phyloP scores from a whole-genome alignment of 2,113 vertebrate species.

The Alethe castanea region DNA sequence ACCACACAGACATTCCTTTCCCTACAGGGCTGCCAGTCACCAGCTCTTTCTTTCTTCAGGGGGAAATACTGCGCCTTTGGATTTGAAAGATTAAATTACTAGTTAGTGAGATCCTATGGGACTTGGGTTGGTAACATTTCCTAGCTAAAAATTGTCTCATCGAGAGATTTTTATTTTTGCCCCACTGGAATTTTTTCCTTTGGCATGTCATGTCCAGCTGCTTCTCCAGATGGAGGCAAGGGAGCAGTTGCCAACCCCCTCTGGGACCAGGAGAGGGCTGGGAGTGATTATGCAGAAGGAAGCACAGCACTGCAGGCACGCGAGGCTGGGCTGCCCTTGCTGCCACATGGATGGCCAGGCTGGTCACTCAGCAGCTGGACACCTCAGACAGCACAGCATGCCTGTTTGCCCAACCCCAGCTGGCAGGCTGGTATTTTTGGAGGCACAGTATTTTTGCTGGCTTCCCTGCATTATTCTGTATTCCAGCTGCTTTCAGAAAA shows the following conservation, averaged over 20 bases:
- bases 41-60: not conserved
- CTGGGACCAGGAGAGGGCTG: not conserved
- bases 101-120: not conserved
- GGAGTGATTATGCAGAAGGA: not conserved
- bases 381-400: fast-evolving
- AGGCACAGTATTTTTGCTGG: not conserved
- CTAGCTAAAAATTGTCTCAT: not conserved
- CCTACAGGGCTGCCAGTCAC: not conserved
- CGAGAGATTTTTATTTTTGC: not conserved
- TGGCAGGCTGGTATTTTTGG: not conserved
- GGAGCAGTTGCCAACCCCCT: not conserved
- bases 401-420: not conserved
- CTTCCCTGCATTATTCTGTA: not conserved
- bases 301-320: not conserved
- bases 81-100: not conserved
- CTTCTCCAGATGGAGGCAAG: not conserved
- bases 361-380: not conserved
- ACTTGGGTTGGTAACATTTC: not conserved
- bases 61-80: not conserved
- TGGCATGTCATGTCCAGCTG: not conserved
- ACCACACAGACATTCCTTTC: not conserved
- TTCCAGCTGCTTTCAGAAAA: not conserved
- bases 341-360: not conserved
- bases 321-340: not conserved
- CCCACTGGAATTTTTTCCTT: not conserved